Conservation (phyloP, 2,888 invertebrate species). For the Cryptosula pallasiana region DNA sequence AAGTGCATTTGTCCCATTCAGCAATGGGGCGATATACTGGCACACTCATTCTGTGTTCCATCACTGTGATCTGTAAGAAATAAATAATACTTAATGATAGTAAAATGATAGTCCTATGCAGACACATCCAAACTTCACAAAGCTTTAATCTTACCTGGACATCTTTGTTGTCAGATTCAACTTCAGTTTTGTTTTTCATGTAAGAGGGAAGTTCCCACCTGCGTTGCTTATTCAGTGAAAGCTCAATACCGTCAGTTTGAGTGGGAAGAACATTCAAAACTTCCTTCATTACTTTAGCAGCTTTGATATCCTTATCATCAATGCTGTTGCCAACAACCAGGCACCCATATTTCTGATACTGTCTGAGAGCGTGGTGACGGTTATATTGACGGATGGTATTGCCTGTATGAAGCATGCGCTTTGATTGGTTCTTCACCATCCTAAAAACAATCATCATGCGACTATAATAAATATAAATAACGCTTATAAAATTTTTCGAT, state of each 20-base stretch:
- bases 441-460: too few species aligned
- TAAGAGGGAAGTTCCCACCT: background rate
- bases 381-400: slow-evolving; percentile 1
- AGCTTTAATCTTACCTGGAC: slow-evolving; percentile 1
- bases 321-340: background rate
- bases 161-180: slow-evolving; percentile 20
- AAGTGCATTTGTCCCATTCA: background rate
- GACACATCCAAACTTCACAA: too few species aligned
- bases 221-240: background rate
- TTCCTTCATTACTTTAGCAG: background rate
- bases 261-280: background rate
- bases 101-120: too few species aligned
- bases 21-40: background rate
- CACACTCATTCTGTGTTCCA: background rate
- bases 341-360: slow-evolving; percentile 21
- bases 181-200: slow-evolving; percentile 7
- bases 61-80: slow-evolving; percentile 3
- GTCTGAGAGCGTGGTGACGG: background rate
- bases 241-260: background rate
- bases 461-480: too few species aligned
- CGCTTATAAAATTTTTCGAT: too few species aligned
- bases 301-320: background rate
- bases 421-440: slow-evolving; percentile 6
- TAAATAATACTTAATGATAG: background rate
- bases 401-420: slow-evolving; percentile 3